Evolutionary conservation across 2,797 vertebrate genomes (phyloP).

Genomic region (Acanthurus leucopareius): DNA sequence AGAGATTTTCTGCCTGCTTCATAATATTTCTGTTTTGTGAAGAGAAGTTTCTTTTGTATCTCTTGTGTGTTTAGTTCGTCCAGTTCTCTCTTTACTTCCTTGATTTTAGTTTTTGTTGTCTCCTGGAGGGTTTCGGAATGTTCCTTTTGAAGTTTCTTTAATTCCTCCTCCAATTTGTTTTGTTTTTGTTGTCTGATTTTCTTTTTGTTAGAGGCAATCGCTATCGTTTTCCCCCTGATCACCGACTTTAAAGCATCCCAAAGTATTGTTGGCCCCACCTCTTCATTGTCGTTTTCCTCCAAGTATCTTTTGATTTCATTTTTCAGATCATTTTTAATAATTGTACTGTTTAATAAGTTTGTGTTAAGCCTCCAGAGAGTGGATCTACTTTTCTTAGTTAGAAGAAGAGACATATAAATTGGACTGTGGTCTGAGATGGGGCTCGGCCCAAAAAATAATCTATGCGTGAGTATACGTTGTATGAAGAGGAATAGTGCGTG

Average conservation of each 20-base stretch:
- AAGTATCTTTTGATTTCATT: background rate
- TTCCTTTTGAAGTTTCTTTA: background rate
- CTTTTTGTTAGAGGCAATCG: too few species aligned
- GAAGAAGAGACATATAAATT: background rate
- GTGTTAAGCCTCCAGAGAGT: background rate
- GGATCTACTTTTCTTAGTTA: background rate
- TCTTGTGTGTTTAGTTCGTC: background rate
- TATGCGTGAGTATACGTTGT: background rate
- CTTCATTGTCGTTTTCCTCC: too few species aligned
- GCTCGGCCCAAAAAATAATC: background rate
- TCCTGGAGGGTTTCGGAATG: background rate
- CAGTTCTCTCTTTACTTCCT: background rate
- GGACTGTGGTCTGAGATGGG: background rate
- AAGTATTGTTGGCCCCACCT: too few species aligned
- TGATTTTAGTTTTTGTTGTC: background rate
- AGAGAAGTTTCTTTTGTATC: background rate
- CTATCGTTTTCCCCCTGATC: too few species aligned
- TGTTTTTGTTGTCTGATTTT: background rate
- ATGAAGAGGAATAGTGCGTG: background rate
- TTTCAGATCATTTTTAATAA: background rate
- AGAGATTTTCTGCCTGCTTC: background rate
- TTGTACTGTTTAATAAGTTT: background rate
- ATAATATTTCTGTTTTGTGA: background rate
- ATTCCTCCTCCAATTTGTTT: background rate
- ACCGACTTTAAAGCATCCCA: too few species aligned